Percentiles rank a stretch among this genome's conserved stretches.
phyloP scores from a whole-genome alignment of 1,140 invertebrate species.

The Pteromalus puparum region DNA sequence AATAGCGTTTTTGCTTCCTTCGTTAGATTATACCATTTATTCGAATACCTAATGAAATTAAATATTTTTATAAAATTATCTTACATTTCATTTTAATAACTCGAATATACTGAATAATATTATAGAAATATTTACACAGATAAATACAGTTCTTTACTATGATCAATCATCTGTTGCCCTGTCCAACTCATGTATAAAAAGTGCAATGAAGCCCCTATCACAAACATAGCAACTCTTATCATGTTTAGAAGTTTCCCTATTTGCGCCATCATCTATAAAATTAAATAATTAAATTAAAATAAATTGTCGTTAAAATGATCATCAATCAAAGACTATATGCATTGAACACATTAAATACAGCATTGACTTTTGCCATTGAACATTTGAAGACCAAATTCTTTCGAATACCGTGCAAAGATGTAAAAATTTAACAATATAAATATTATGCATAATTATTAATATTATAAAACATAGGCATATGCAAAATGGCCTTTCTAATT shows the following conservation, averaged over 20 bases:
- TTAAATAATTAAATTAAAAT: background rate
- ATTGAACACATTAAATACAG: too few relatives aligned
- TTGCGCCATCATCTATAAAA: background rate
- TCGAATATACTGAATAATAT: background rate
- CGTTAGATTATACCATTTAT: constrained; percentile 4
- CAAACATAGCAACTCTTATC: background rate
- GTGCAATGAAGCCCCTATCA: background rate
- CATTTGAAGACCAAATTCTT: too few relatives aligned
- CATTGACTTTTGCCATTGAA: too few relatives aligned
- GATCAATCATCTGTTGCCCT: background rate
- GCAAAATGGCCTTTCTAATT: too few relatives aligned
- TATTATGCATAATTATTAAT: too few relatives aligned
- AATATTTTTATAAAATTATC: background rate
- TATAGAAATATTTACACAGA: background rate
- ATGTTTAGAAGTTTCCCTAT: background rate
- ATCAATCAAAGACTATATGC: background rate
- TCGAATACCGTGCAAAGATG: too few relatives aligned
- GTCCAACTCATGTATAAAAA: background rate
- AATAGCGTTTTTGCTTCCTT: background rate
- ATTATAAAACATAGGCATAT: too few relatives aligned
- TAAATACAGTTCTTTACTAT: constrained; percentile 1
- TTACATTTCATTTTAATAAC: background rate
- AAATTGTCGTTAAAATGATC: background rate
- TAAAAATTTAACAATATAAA: too few relatives aligned
- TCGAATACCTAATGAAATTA: background rate